Percentiles rank a stretch among this genome's conserved stretches.
phyloP scores from a whole-genome alignment of 2,797 vertebrate species.

The Xenops minutus region DNA sequence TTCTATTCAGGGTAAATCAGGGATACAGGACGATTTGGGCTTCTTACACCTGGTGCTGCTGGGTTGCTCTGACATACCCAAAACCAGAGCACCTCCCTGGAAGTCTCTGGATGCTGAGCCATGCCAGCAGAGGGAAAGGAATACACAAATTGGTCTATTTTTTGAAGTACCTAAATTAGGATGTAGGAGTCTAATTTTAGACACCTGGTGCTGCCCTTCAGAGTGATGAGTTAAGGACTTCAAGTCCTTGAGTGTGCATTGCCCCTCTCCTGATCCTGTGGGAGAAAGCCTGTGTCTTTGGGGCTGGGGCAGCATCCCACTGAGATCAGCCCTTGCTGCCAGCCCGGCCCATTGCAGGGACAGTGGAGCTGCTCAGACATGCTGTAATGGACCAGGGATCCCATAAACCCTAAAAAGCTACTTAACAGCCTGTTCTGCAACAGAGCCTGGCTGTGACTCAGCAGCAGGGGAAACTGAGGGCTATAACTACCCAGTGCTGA shows the following conservation, averaged over 20 bases:
- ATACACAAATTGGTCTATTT: background rate
- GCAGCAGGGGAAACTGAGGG: background rate
- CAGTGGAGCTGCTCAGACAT: background rate
- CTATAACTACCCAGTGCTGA: background rate
- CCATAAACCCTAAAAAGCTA: background rate
- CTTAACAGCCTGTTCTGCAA: background rate
- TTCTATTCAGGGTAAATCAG: background rate
- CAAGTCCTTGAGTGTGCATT: background rate
- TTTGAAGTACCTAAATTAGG: background rate
- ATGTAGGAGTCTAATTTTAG: conserved; percentile 30
- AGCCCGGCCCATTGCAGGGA: background rate
- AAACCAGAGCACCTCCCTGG: background rate
- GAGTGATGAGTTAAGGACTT: background rate
- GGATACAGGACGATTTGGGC: background rate
- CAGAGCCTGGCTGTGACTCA: background rate
- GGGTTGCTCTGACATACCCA: background rate
- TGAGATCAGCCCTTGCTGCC: background rate
- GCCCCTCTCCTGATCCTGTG: background rate
- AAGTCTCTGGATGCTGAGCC: background rate
- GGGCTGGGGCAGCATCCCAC: background rate
- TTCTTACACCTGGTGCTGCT: background rate
- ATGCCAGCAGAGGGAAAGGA: background rate
- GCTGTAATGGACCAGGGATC: background rate
- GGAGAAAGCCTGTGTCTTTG: background rate
- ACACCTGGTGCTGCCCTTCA: background rate